phyloP scores from a whole-genome alignment of 2,888 invertebrate genomes.

The Eurytoma californica region DNA sequence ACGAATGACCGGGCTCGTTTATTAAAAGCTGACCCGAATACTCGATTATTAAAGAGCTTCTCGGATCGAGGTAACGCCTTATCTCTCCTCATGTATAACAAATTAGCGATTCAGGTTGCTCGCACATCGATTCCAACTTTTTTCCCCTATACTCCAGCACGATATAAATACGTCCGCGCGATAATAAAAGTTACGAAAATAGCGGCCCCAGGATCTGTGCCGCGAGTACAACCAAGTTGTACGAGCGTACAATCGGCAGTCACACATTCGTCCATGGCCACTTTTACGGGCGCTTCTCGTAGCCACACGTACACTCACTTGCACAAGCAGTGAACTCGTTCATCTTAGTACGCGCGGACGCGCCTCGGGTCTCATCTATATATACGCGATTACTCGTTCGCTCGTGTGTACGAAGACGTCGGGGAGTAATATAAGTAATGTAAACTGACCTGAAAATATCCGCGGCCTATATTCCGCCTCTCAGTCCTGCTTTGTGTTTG shows the following conservation, averaged over 20 bases:
- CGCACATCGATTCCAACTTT: constrained; percentile 1
- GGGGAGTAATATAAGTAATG: constrained; percentile 23
- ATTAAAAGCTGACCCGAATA: constrained; percentile 37
- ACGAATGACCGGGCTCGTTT: constrained; percentile 24
- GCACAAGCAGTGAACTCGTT: neutral
- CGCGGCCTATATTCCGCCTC: constrained; percentile 43
- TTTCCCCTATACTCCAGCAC: neutral
- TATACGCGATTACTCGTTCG: neutral
- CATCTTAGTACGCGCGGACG: neutral
- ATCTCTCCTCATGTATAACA: neutral
- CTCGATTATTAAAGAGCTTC: neutral
- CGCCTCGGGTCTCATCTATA: neutral
- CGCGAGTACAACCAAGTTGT: constrained; percentile 19
- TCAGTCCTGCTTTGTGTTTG: constrained; percentile 13
- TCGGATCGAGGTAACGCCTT: neutral
- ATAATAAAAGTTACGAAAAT: constrained; percentile 38
- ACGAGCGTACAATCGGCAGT: constrained; percentile 22
- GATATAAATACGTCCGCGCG: constrained; percentile 17
- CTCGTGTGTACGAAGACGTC: neutral
- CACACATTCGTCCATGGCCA: neutral
- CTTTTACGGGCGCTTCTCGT: neutral
- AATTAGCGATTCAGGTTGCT: constrained; percentile 2
- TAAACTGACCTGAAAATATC: constrained; percentile 48
- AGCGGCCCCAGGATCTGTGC: neutral
- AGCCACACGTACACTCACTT: neutral